Evolutionary conservation across 2,888 invertebrate species (phyloP), one percentile per base, ranked within the genome.

Genomic region (Cosmopolites sordidus): DNA sequence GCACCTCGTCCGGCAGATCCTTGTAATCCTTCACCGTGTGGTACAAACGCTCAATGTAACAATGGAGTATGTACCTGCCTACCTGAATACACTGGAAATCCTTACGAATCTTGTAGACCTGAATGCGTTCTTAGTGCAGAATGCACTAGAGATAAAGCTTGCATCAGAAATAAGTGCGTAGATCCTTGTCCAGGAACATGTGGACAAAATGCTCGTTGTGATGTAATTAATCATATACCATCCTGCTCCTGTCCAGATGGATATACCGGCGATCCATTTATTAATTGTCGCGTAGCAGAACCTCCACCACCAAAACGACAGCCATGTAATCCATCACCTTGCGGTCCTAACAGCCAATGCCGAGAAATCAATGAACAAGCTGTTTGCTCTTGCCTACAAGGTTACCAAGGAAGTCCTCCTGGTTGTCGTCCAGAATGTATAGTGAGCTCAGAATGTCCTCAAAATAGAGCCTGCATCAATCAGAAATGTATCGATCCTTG

Each of bases 1-100:
- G 65, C 75, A 33, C 73, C 73, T 11, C 62, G 67, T 12, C 75
- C 76, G 3, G 67, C 69, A 39, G 81, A 84, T 68, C 81, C 80
- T 2, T 86, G 85, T 66, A 76, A 81, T 66, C 83, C 88, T 43
- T 86, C 84, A 43, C 89, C 89, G 1, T 92, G 92, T 67, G 89
- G 89, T 37, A 77, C 83, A 30, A 86, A 88, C 69, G 82, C 88
- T 1, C 73, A 81, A 51, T 87, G 85, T 64, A 78, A 78, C 43
- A 78, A 81, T 56, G 85, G 84, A 16, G 76, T 73, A 48, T 85
- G 84, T 64, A 78, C 78, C 15, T 85, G 85, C 63, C 68, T 79
- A 51, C 74, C 78, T 52, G 83, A 83, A 66, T 81, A 82, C 63
- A 76, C 79, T 64, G 86, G 86, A 44, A 83, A 86, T 73, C 86